Evolutionary conservation across 2,888 invertebrate species (phyloP).

Genomic region (Tipula confusa): DNA sequence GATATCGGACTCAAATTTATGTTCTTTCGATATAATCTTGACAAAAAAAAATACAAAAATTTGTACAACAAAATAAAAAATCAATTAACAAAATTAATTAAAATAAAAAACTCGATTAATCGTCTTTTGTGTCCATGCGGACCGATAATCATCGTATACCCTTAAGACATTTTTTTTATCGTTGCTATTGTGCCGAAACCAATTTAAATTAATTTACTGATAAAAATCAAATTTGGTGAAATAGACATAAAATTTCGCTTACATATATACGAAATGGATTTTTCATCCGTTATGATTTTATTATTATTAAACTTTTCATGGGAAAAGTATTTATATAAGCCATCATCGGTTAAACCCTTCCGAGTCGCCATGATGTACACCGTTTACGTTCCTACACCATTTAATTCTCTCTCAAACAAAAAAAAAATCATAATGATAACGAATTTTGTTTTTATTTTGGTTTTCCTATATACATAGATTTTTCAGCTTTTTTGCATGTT

Average conservation of each 20-base stretch:
- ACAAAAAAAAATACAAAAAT: too few relatives aligned
- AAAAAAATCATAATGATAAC: conserved; percentile 6
- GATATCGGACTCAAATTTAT: too few relatives aligned
- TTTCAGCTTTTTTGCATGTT: neutral
- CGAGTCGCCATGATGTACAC: neutral
- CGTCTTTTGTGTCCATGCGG: neutral
- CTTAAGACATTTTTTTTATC: neutral
- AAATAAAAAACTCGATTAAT: neutral
- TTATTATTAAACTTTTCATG: neutral
- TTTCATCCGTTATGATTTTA: neutral
- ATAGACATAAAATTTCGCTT: neutral
- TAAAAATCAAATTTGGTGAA: neutral
- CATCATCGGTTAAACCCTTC: neutral
- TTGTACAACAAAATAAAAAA: neutral
- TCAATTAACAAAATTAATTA: neutral
- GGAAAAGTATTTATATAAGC: neutral
- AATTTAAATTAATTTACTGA: neutral
- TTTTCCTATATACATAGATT: neutral
- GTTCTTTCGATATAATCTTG: too few relatives aligned
- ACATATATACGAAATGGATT: neutral
- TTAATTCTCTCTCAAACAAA: neutral
- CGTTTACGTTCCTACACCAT: neutral
- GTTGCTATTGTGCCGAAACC: neutral
- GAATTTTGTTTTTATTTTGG: neutral
- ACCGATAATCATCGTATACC: neutral